These are phyloP conservation scores for Leptobrachium leishanense DNA, from an alignment of 2,113 vertebrate genomes.

Conservation along the genomic window DNA sequence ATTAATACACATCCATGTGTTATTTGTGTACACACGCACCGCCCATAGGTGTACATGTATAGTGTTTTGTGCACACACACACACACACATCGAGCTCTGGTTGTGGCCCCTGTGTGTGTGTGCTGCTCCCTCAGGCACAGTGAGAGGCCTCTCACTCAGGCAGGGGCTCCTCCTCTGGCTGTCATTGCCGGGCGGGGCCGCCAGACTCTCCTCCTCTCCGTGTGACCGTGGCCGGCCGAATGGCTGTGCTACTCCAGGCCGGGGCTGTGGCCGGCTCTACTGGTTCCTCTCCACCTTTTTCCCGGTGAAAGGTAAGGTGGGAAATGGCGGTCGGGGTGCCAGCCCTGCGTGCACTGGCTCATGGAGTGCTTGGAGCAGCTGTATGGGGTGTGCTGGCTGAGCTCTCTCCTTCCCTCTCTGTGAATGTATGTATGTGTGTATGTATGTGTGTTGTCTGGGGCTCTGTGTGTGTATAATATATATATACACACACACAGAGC, in stretches of 20 bases:
- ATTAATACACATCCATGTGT: no score
- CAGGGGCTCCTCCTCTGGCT: slow-evolving; percentile 2
- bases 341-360: not conserved
- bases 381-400: not conserved
- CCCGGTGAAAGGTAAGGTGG: not conserved
- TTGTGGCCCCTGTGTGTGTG: not conserved
- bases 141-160: not conserved
- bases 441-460: no score
- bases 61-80: no score
- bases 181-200: slow-evolving; percentile 29
- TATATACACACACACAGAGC: no score
- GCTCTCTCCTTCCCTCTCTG: not conserved
- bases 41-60: no score
- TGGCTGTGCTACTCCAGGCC: slow-evolving; percentile 39
- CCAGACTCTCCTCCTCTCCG: slow-evolving; percentile 24
- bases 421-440: not conserved
- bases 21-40: no score
- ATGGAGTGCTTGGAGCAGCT: not conserved
- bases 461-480: no score
- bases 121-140: not conserved
- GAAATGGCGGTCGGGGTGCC: not conserved
- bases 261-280: slow-evolving; percentile 34
- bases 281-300: not conserved
- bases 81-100: not conserved
- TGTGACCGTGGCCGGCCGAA: slow-evolving; percentile 38